Conservation (phyloP, 2,888 invertebrate species). For the Hypomecis punctinalis region DNA sequence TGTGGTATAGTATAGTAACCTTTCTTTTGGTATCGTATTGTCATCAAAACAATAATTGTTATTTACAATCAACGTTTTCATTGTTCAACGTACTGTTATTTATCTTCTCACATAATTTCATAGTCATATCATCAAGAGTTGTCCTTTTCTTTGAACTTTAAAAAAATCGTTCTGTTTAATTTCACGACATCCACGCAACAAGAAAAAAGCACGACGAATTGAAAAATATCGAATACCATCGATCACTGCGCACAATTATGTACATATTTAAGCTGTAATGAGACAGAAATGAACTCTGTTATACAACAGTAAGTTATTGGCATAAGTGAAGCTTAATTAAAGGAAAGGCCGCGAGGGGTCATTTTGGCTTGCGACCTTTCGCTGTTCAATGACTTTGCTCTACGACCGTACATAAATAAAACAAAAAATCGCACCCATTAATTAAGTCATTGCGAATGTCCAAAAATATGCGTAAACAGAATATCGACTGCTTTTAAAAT, state of each 20-base stretch:
- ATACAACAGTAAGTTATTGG: conserved; percentile 47
- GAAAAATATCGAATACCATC: conserved; percentile 28
- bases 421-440: not conserved
- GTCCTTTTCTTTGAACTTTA: not conserved
- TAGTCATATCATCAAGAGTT: not conserved
- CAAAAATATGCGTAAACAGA: not conserved
- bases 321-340: conserved; percentile 51
- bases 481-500: not conserved
- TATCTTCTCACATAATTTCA: too few species aligned
- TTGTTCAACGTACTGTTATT: too few species aligned
- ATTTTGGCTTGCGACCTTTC: conserved; percentile 48
- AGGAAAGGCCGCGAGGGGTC: conserved; percentile 42
- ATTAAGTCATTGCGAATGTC: not conserved
- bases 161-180: not conserved
- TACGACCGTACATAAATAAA: conserved; percentile 9
- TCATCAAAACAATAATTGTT: too few species aligned
- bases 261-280: conserved; percentile 41
- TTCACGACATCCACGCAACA: not conserved
- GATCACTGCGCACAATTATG: conserved; percentile 37
- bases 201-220: conserved; percentile 28
- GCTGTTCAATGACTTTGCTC: conserved; percentile 42
- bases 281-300: conserved; percentile 43
- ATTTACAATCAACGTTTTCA: too few species aligned
- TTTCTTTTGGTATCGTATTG: too few species aligned
- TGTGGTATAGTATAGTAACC: too few species aligned